Conservation (phyloP, 2,888 invertebrate species). For the Dicranocentrus wangi region DNA sequence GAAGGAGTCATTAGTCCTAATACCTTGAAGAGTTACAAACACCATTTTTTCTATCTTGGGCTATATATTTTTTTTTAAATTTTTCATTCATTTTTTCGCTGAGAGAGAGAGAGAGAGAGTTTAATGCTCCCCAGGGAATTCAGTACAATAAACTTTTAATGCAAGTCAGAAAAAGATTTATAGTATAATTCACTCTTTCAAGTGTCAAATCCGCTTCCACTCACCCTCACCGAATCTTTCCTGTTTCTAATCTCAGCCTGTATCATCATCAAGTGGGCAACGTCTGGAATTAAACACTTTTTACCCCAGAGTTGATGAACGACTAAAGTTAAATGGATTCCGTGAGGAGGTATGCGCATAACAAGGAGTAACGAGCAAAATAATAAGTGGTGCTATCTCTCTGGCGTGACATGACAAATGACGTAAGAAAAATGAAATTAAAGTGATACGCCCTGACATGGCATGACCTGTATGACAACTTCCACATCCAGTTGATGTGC, state of each 20-base stretch:
- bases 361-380: neutral
- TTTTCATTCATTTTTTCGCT: constrained; percentile 8
- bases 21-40: neutral
- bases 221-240: constrained; percentile 10
- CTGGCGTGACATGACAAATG: constrained; percentile 14
- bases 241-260: constrained; percentile 24
- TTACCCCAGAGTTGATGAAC: neutral
- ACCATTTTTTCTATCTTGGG: neutral
- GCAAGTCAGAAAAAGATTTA: neutral
- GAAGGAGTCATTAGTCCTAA: constrained; percentile 11
- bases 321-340: no score
- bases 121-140: constrained; percentile 14
- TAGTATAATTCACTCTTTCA: neutral
- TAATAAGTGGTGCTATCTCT: neutral
- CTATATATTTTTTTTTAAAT: neutral
- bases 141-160: constrained; percentile 26
- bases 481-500: neutral
- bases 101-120: no score
- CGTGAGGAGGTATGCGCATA: neutral
- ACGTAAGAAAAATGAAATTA: constrained; percentile 10
- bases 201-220: neutral
- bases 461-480: constrained; percentile 30
- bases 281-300: constrained; percentile 35
- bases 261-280: constrained; percentile 33
- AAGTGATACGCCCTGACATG: constrained; percentile 14